Base-by-base conservation (phyloP, 1,140 invertebrate genomes). In the Drosophila busckii region DNA sequence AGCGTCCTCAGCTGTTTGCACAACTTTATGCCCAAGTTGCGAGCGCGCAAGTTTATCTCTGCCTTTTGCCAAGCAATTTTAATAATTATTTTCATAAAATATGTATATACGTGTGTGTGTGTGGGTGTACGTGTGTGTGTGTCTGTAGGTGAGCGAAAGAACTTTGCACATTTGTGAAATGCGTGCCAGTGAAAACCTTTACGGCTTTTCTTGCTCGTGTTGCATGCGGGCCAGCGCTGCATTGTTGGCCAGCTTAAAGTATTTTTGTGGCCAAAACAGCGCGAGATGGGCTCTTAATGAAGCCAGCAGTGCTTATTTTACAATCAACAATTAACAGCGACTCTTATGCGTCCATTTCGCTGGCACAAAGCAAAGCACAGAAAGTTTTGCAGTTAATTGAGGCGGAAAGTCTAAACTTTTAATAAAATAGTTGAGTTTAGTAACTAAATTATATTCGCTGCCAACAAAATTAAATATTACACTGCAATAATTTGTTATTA, bases 81-180 rank as follows among this genome's bases (percentile, higher is more conserved):
- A 80, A 80, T 80, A 80, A 80, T 80, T 82, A 73, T 82, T 82
- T 70, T 82, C 46, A 73, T 80, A 66, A 82, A 71, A 73, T 73
- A 80, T 42, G 37, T 38, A 45, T 59, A 37, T 63, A 62, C 44
- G 52, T 63, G 46, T 38, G 35, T 64, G 54, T 37, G 26, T 44
- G 23, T 2, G 40, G 23, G 44, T 62, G 29, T 26, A 35, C 25
- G 62, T 41, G 7, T 29, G 34, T 48, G 19, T 32, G 16, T 20
- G 17, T 10, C n/a, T 34, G 2, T 42, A n/a, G n/a, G 22, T 19
- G 12, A 17, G 26, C 32, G 50, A 26, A 7, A 3, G 29, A 48
- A 34, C 42, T 55, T 54, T 40, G 20, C 38, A 49, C 58, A 25
- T 20, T 25, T 25, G 17, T 45, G 38, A 25, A 29, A 26, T 42